A percentile compares a stretch with the other conserved stretches of the same genome.
These are phyloP conservation scores for Macrostomum lignano DNA, from an alignment of 1,140 invertebrate species.

Conservation along the genomic window DNA sequence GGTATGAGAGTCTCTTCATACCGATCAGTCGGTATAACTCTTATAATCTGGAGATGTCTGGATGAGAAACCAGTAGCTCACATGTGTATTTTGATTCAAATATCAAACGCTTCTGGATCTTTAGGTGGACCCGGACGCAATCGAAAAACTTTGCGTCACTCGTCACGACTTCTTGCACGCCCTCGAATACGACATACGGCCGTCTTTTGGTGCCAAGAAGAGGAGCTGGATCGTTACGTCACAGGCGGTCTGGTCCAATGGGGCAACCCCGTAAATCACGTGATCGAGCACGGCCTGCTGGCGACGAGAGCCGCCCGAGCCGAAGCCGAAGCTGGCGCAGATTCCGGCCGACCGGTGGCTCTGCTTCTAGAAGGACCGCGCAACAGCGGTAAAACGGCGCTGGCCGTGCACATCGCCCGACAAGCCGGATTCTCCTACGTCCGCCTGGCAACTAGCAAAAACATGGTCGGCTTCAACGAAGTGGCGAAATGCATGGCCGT, in stretches of 20 bases:
- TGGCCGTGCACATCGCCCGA: slow-evolving; percentile 76
- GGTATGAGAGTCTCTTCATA: too few species aligned
- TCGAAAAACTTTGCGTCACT: too few species aligned
- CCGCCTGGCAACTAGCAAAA: slow-evolving; percentile 80
- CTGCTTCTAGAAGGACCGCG: slow-evolving; percentile 66
- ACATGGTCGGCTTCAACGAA: slow-evolving; percentile 91
- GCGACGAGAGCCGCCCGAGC: not conserved
- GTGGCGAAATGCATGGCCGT: slow-evolving; percentile 73
- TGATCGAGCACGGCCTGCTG: slow-evolving; percentile 63
- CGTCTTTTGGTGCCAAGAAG: slow-evolving; percentile 53
- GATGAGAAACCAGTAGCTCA: too few species aligned
- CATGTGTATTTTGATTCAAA: too few species aligned
- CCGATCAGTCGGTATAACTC: too few species aligned
- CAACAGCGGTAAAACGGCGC: slow-evolving; percentile 76
- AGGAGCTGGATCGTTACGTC: slow-evolving; percentile 50
- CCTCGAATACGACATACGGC: too few species aligned
- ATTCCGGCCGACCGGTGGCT: slow-evolving; percentile 44
- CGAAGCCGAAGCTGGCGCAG: not conserved
- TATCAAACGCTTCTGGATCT: too few species aligned
- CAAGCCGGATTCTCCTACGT: slow-evolving; percentile 89
- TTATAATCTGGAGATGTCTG: too few species aligned
- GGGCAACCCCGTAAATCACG: slow-evolving; percentile 49
- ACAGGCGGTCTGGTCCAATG: slow-evolving; percentile 62
- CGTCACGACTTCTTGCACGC: too few species aligned
- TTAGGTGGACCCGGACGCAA: too few species aligned